phyloP scores from a whole-genome alignment of 2,113 vertebrate genomes.

The Halichoerus grypus region DNA sequence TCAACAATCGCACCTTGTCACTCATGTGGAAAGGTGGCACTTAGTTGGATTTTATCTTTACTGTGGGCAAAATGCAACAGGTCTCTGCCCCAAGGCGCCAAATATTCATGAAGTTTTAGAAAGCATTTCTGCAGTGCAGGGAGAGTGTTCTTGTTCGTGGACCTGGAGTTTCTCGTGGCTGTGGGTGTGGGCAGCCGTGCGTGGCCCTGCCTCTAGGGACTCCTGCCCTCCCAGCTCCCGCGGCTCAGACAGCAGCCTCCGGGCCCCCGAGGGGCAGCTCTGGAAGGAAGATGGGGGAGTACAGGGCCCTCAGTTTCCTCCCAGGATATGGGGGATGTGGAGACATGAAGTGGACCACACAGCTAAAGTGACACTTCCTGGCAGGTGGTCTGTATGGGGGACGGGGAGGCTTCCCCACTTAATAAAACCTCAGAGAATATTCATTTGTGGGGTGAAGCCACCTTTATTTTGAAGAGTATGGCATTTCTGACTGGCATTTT shows the following conservation, averaged over 20 bases:
- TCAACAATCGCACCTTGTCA: neutral
- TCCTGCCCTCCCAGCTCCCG: neutral
- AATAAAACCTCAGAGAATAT: neutral
- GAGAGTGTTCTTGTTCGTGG: too few relatives aligned
- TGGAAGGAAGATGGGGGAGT: neutral
- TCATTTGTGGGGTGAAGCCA: neutral
- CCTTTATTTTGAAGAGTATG: neutral
- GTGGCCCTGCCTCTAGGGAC: neutral
- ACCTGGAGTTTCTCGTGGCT: neutral
- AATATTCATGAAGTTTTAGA: neutral
- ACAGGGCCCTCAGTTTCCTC: neutral
- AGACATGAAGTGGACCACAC: neutral
- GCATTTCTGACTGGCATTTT: neutral
- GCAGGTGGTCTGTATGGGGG: neutral
- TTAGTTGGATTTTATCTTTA: neutral
- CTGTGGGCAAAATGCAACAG: neutral
- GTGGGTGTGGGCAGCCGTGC: accelerated
- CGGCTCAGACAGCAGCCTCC: neutral
- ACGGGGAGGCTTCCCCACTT: neutral
- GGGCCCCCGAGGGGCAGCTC: neutral
- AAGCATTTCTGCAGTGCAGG: neutral
- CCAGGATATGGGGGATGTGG: neutral
- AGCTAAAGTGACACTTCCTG: neutral
- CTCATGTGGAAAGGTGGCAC: neutral
- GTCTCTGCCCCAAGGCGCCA: neutral